These are phyloP conservation scores for Chironomus tepperi DNA, from an alignment of 1,140 invertebrate species.

Conservation along the genomic window DNA sequence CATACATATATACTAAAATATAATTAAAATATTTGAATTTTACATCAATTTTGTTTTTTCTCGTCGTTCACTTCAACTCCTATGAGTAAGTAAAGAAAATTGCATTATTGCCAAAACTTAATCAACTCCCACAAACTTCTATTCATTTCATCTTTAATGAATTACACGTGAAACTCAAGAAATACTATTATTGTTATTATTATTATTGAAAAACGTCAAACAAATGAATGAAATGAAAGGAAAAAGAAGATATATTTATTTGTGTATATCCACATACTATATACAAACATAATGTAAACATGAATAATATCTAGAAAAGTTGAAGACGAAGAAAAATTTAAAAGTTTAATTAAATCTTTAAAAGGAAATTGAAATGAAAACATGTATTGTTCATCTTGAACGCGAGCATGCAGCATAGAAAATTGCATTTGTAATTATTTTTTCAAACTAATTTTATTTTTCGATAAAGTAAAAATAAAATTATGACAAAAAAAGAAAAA, in stretches of 20 bases:
- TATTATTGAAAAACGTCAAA: background rate
- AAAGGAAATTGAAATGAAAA: too few relatives aligned
- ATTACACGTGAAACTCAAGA: conserved; percentile 6
- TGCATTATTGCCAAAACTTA: background rate
- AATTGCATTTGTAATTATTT: too few relatives aligned
- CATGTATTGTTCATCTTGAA: too few relatives aligned
- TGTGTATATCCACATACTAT: background rate
- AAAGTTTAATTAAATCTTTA: too few relatives aligned
- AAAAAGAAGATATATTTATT: background rate
- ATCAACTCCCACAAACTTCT: background rate
- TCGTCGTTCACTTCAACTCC: background rate
- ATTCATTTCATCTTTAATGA: background rate
- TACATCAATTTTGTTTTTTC: conserved; percentile 1
- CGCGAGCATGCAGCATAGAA: too few relatives aligned
- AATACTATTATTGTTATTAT: background rate
- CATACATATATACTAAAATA: background rate
- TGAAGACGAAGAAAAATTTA: too few relatives aligned
- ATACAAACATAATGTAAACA: too few relatives aligned
- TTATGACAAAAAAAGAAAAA: too few relatives aligned
- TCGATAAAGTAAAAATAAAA: too few relatives aligned
- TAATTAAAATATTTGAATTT: conserved; percentile 19
- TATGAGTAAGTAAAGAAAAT: background rate
- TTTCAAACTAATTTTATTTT: too few relatives aligned
- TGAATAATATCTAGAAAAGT: too few relatives aligned
- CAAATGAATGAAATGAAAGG: background rate